Evolutionary conservation across 2,888 invertebrate species (phyloP).

Genomic region (Acanthosepion lycidas): DNA sequence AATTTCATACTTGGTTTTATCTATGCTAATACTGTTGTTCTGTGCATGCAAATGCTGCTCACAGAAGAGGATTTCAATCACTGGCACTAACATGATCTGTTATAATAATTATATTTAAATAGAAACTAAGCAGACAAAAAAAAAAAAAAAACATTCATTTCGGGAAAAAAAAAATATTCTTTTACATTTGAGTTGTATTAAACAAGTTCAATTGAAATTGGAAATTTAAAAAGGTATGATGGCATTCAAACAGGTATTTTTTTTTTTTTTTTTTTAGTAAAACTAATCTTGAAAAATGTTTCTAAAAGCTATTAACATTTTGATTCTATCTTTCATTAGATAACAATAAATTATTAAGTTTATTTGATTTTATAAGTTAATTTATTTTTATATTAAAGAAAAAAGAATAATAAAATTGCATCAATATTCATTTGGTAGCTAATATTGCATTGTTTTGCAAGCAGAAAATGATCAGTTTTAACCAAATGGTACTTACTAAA

Average conservation of each 20-base stretch:
- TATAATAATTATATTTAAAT: too few relatives aligned
- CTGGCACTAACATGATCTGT: background rate
- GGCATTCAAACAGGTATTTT: background rate
- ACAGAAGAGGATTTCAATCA: background rate
- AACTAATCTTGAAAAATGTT: background rate
- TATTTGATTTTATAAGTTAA: too few relatives aligned
- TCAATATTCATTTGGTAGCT: background rate
- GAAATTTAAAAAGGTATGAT: background rate
- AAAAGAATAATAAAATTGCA: background rate
- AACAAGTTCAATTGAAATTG: background rate
- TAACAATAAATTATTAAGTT: too few relatives aligned
- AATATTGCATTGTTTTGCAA: too few relatives aligned
- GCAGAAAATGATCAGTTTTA: too few relatives aligned
- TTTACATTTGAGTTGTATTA: background rate
- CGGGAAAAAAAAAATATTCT: too few relatives aligned
- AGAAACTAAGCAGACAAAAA: too few relatives aligned
- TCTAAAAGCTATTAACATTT: background rate
- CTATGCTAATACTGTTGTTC: background rate
- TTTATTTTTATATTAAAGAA: too few relatives aligned
- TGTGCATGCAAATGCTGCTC: background rate
- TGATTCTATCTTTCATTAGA: too few relatives aligned
- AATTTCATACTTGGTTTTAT: too few relatives aligned
- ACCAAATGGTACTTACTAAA: background rate
- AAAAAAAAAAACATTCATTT: too few relatives aligned
- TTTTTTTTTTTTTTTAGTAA: too few relatives aligned